Percentiles rank a stretch among this genome's conserved stretches.
phyloP scores from a whole-genome alignment of 2,797 vertebrate genomes.

The Coccyzus lansbergi region DNA sequence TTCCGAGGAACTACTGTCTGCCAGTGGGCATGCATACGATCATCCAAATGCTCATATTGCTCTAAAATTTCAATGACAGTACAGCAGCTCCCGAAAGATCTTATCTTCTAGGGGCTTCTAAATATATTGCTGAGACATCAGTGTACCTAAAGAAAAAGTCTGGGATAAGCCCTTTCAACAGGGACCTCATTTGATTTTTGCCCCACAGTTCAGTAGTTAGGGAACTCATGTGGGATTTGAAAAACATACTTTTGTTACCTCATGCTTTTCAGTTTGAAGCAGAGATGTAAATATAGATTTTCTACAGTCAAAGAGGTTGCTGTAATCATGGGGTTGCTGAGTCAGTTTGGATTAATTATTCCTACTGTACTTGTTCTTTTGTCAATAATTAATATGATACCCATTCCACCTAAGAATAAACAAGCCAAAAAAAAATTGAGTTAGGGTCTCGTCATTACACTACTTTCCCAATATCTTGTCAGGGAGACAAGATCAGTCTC shows the following conservation, averaged over 20 bases:
- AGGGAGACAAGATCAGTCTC: not conserved
- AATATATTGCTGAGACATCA: not conserved
- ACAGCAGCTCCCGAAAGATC: not conserved
- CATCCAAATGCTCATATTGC: not conserved
- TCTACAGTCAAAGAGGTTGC: not conserved
- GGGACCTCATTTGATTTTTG: not conserved
- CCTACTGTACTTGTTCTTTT: not conserved
- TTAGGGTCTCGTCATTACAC: not conserved
- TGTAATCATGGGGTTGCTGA: not conserved
- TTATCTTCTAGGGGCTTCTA: fast-evolving
- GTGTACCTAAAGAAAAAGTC: not conserved
- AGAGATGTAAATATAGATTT: not conserved
- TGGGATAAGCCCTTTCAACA: not conserved
- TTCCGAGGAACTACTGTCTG: not conserved
- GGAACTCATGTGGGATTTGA: not conserved
- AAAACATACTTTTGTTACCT: not conserved
- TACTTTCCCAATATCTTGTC: not conserved
- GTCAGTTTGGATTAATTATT: not conserved
- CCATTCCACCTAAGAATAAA: not conserved
- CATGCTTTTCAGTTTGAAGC: not conserved
- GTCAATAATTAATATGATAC: not conserved
- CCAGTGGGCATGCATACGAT: fast-evolving
- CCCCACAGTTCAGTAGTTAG: not conserved
- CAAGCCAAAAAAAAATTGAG: not conserved
- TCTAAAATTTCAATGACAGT: fast-evolving